Conservation (phyloP, 2,797 vertebrate species). For the Catostomus latipinnis region DNA sequence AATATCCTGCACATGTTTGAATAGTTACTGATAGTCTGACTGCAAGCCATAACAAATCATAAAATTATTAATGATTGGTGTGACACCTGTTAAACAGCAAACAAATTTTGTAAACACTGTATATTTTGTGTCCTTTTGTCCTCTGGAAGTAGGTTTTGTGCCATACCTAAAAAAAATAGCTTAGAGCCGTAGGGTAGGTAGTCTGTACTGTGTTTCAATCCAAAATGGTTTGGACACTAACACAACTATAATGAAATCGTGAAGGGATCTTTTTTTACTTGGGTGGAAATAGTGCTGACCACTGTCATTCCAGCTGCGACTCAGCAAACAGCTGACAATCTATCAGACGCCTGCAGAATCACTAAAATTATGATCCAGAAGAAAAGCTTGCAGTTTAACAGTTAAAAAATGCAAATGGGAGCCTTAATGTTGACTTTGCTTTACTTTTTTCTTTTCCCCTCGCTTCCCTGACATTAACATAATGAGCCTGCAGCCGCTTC, state of each 20-base stretch:
- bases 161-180: neutral
- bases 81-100: neutral
- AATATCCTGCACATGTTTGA: neutral
- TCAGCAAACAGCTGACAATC: constrained; percentile 44
- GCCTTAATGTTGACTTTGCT: constrained; percentile 44
- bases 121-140: neutral
- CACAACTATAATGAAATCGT: constrained; percentile 45
- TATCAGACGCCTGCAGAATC: constrained; percentile 21
- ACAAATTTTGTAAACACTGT: constrained; percentile 4
- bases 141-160: constrained; percentile 14
- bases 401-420: constrained; percentile 52
- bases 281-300: constrained; percentile 44
- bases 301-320: constrained; percentile 32
- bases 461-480: constrained; percentile 53
- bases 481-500: constrained; percentile 58
- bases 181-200: constrained; percentile 13
- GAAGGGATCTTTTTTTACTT: constrained; percentile 39
- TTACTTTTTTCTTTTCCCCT: constrained; percentile 45
- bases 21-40: neutral
- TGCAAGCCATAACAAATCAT: neutral
- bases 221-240: constrained; percentile 21
- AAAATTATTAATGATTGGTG: constrained; percentile 1
- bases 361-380: constrained; percentile 34
- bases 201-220: constrained; percentile 27
- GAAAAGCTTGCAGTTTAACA: constrained; percentile 18